Percentiles rank a stretch among this genome's conserved stretches.
Evolutionary conservation across 2,888 invertebrate species (phyloP).

Genomic region (Thysanoteuthis rhombus): DNA sequence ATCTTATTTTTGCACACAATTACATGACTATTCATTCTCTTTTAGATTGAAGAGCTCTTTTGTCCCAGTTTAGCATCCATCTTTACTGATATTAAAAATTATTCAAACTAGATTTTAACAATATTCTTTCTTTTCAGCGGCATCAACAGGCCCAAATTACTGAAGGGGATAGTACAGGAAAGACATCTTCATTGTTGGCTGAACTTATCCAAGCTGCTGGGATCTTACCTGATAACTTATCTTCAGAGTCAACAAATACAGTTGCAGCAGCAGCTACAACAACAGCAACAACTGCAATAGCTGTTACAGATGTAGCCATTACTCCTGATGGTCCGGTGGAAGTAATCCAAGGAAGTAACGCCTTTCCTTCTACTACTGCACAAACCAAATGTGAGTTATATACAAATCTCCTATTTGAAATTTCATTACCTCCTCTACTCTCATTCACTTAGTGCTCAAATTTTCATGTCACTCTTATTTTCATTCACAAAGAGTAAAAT

Average conservation of each 20-base stretch:
- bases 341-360: neutral
- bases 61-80: neutral
- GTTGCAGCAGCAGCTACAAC: constrained; percentile 12
- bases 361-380: neutral
- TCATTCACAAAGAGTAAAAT: no score
- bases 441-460: no score
- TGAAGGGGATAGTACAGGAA: constrained; percentile 18
- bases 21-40: neutral
- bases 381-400: neutral
- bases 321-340: neutral
- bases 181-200: constrained; percentile 55
- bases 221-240: constrained; percentile 48
- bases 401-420: neutral
- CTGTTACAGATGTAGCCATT: constrained; percentile 15
- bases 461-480: no score
- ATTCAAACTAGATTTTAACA: no score
- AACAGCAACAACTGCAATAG: neutral
- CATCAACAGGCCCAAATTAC: constrained; percentile 17
- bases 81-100: neutral
- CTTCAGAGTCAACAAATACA: constrained; percentile 45
- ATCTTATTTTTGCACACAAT: no score
- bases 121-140: neutral
- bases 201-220: constrained; percentile 64
- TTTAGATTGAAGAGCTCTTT: constrained; percentile 39
- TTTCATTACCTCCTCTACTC: neutral